Evolutionary conservation across 2,113 vertebrate genomes (phyloP).

Genomic region (Scortum barcoo): DNA sequence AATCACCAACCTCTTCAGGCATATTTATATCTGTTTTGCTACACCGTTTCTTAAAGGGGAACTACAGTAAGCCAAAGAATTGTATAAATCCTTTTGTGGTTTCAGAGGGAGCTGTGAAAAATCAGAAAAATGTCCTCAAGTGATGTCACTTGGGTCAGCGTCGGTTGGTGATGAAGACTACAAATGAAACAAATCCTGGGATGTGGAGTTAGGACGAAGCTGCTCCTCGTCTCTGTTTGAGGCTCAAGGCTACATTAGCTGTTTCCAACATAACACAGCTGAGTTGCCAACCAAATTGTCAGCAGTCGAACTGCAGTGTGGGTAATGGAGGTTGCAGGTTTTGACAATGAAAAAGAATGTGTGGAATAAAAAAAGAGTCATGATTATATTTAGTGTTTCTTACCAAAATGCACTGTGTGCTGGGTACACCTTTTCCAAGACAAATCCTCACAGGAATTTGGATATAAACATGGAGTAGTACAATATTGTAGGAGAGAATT

Average conservation of each 20-base stretch:
- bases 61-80: not conserved
- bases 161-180: not conserved
- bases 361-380: not conserved
- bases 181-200: not conserved
- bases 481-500: not conserved
- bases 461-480: not conserved
- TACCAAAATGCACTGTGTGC: not conserved
- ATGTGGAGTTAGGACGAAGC: not conserved
- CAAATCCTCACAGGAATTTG: not conserved
- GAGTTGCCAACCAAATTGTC: not conserved
- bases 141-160: not conserved
- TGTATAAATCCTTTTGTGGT: not conserved
- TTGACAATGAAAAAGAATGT: not conserved
- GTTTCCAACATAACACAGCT: not conserved
- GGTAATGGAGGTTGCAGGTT: not conserved
- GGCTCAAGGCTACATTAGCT: not conserved
- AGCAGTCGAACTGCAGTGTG: not conserved
- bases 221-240: not conserved
- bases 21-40: not conserved
- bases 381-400: not conserved
- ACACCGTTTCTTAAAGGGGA: not conserved
- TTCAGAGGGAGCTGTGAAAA: not conserved
- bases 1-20: not conserved
- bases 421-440: not conserved
- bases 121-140: not conserved